Evolutionary conservation across 2,888 invertebrate species (phyloP).

Genomic region (Drosophila villosipedis): DNA sequence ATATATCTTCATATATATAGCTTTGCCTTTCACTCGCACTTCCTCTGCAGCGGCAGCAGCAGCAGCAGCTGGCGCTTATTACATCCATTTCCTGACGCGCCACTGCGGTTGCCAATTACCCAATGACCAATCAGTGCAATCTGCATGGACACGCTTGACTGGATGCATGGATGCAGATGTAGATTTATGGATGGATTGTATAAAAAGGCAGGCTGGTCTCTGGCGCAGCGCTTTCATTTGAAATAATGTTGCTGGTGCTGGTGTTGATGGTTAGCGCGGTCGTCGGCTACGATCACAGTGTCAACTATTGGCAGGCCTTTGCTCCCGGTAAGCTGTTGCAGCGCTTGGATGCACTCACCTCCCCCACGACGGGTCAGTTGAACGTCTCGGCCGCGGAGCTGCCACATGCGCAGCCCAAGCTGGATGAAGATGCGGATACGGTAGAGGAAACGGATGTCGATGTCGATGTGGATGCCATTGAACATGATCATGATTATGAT

Average conservation of each 20-base stretch:
- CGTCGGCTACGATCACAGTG: conserved; percentile 56
- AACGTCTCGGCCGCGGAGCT: not conserved
- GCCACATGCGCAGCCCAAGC: conserved; percentile 50
- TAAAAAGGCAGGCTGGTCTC: conserved; percentile 31
- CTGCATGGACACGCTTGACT: conserved; percentile 32
- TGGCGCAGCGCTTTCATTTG: conserved; percentile 17
- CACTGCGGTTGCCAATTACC: conserved; percentile 43
- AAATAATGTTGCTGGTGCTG: conserved; percentile 54
- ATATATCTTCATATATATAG: not conserved
- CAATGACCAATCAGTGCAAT: conserved; percentile 31
- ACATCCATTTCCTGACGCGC: conserved; percentile 43
- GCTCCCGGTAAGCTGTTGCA: conserved; percentile 66
- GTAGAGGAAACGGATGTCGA: conserved; percentile 10
- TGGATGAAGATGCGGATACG: conserved; percentile 26
- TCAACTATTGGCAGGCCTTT: conserved; percentile 75
- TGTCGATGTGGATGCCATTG: conserved; percentile 22
- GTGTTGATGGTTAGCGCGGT: conserved; percentile 34
- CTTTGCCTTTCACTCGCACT: conserved; percentile 64
- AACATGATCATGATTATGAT: conserved; percentile 11
- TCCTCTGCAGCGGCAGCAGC: conserved; percentile 49
- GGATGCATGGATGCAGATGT: conserved; percentile 3
- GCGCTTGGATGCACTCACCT: conserved; percentile 63
- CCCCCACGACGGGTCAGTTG: not conserved
- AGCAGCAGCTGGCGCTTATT: conserved; percentile 41
- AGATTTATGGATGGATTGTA: not conserved